These are phyloP conservation scores for Propithecus perrieri DNA, from an alignment of 2,797 vertebrate species.

Conservation along the genomic window DNA sequence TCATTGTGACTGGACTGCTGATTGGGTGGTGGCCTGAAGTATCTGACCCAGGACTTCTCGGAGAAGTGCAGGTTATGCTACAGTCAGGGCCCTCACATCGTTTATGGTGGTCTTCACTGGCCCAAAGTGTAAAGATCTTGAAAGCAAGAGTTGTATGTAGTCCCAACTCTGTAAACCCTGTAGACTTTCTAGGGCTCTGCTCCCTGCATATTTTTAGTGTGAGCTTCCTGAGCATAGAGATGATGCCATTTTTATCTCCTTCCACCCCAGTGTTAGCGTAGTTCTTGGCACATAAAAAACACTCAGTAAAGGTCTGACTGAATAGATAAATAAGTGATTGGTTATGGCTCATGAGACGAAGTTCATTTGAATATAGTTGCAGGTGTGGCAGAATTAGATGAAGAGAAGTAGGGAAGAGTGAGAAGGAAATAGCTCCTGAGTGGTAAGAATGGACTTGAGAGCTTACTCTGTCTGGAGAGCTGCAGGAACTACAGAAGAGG, in stretches of 20 bases:
- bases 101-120: background rate
- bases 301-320: background rate
- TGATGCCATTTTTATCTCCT: background rate
- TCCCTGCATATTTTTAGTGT: background rate
- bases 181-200: background rate
- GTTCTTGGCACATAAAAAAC: constrained; percentile 9
- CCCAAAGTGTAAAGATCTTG: background rate
- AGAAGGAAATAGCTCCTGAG: background rate
- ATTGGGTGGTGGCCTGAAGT: background rate
- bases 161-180: background rate
- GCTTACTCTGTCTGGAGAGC: background rate
- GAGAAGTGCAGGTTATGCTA: accelerated
- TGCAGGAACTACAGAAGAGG: background rate
- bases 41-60: background rate
- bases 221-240: background rate
- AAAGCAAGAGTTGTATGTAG: background rate
- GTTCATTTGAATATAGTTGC: background rate
- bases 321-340: background rate
- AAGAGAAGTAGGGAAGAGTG: background rate
- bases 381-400: background rate
- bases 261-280: background rate
- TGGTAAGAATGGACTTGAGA: background rate
- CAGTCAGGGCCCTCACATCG: background rate
- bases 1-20: background rate
- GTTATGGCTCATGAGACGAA: constrained; percentile 19